Evolutionary conservation across 2,888 invertebrate species (phyloP).

Genomic region (Chrysodeixis includens): DNA sequence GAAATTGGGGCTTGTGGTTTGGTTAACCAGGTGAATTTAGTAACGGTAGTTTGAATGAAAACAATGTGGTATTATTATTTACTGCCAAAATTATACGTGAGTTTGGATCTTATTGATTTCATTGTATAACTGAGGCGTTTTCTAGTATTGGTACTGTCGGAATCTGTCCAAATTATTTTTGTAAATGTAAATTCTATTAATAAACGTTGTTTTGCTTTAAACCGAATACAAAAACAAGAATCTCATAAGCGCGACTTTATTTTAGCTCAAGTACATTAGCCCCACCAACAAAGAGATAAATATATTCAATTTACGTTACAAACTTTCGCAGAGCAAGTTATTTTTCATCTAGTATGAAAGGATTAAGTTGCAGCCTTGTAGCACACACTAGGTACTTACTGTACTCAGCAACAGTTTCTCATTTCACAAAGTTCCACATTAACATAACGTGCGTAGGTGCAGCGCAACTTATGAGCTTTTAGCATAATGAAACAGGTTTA

Average conservation of each 20-base stretch:
- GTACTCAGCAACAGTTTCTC: conserved; percentile 24
- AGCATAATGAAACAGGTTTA: conserved; percentile 45
- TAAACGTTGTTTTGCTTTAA: too few relatives aligned
- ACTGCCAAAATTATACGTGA: neutral
- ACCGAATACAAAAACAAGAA: too few relatives aligned
- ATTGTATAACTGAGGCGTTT: neutral
- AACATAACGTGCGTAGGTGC: conserved; percentile 38
- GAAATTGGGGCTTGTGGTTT: neutral
- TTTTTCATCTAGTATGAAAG: conserved; percentile 7
- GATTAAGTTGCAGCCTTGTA: conserved; percentile 10
- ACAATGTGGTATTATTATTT: neutral
- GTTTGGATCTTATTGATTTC: neutral
- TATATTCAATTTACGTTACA: too few relatives aligned
- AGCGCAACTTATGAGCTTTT: conserved; percentile 50
- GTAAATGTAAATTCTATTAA: too few relatives aligned
- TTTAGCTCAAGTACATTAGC: too few relatives aligned
- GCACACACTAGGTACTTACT: conserved; percentile 7
- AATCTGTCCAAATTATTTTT: too few relatives aligned
- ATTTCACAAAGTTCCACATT: conserved; percentile 39
- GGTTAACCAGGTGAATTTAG: neutral
- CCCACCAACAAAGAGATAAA: too few relatives aligned
- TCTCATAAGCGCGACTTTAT: too few relatives aligned
- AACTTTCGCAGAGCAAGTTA: neutral
- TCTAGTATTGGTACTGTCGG: neutral
- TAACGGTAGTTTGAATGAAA: neutral